Evolutionary conservation across 2,113 vertebrate genomes (phyloP).

Genomic region (Perca flavescens): DNA sequence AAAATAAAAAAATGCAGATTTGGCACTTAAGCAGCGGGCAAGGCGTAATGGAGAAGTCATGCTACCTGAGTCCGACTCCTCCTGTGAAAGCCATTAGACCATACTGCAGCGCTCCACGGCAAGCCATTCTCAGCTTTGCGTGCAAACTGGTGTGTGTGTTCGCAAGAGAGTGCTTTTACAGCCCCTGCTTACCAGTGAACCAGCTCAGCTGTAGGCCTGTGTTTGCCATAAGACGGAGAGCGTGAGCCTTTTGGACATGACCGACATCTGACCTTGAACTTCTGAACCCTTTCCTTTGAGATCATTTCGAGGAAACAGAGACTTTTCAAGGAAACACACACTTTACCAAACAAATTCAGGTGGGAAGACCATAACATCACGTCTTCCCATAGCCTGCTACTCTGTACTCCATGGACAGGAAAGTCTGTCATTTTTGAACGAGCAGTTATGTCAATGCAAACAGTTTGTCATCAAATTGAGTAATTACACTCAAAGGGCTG

Average conservation of each 20-base stretch:
- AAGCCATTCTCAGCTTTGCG: conserved; percentile 75
- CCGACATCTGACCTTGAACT: conserved; percentile 81
- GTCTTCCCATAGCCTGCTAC: neutral
- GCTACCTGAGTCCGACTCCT: conserved; percentile 70
- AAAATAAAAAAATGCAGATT: conserved; percentile 36
- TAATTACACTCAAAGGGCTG: neutral
- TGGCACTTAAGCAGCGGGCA: conserved; percentile 44
- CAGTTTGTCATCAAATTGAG: neutral
- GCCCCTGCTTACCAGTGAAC: conserved; percentile 75
- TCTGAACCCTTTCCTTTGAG: conserved; percentile 79
- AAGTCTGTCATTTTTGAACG: neutral
- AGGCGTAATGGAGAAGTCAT: conserved; percentile 72
- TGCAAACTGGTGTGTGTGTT: conserved; percentile 42
- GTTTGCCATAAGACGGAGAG: conserved; percentile 83
- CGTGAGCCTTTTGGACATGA: conserved; percentile 85
- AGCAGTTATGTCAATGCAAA: neutral
- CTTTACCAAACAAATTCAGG: neutral
- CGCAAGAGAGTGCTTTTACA: conserved; percentile 59
- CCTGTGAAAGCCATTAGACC: conserved; percentile 91
- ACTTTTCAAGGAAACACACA: conserved; percentile 2
- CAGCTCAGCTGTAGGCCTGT: conserved; percentile 70
- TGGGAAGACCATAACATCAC: neutral
- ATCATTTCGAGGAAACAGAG: conserved; percentile 14
- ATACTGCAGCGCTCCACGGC: conserved; percentile 72
- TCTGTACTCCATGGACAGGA: neutral